Evolutionary conservation across 2,113 vertebrate genomes (phyloP), one percentile per base, ranked within the genome.

Genomic region (Gulo gulo): DNA sequence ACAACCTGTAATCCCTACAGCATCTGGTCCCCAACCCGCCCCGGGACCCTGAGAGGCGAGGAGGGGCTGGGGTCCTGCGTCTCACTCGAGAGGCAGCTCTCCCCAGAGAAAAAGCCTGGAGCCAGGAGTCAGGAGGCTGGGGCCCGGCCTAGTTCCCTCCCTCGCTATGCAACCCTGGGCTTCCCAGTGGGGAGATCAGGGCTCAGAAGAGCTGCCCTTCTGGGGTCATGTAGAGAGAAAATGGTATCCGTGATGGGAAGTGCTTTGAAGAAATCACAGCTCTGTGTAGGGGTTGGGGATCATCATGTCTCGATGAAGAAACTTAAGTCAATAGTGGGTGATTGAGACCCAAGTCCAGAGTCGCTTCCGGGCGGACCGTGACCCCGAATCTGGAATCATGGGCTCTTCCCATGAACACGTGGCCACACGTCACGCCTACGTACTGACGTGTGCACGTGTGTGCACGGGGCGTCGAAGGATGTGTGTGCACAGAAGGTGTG

Each of bases 61-160:
- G 71, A 34, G 50, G 57, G 36, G 20, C 67, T 83, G 81, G 80
- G 84, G 39, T 61, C 39, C 3, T 71, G 29, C 14, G 47, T 82
- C 71, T 97, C 84, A 91, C 78, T 36, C 23, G 73, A 92, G 69
- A 87, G 69, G 69, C 71, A 81, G 63, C 76, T 90, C 55, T 78
- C 23, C 24, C 42, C 55, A 14, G 74, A 92, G 93, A n/a, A 67
- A 81, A 88, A 79, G 84, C 80, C 93, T 84, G 20, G 61, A 55
- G 73, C 59, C 31, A 23, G 67, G 36, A 61, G 57, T 5, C 24
- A 83, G 74, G 65, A 59, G 26, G 0, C 26, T 3, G 0, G 73
- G 2, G 5, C 34, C 65, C 3, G 34, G 50, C 34, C 87, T 79
- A 50, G 45, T 12, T 42, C 65, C 23, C 52, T 76, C 69, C 18